Base-by-base conservation (phyloP, 1,140 invertebrate species). In the Phenacoccus solenopsis region DNA sequence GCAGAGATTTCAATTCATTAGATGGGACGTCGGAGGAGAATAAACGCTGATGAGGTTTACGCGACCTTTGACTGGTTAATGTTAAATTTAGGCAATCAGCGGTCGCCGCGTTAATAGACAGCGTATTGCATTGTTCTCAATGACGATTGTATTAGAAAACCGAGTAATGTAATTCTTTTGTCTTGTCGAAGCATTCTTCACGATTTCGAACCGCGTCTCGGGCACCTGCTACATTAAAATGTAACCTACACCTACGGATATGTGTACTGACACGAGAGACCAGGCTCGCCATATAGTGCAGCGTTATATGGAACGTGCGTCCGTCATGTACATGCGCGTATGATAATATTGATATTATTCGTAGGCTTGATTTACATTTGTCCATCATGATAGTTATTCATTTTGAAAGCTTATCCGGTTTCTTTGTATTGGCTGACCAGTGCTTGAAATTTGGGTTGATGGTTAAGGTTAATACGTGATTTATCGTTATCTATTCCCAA, bases 361-460 rank as follows among this genome's bases (percentile, higher is more conserved):
- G 38, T 49, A 49, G 38, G 38, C 38, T 49, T 49, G 38, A 49
- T 49, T 49, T 49, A 49, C 38, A 49, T 49, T 49, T 49, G 38
- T 49, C 38, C 38, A 49, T 49, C 38, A 49, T 49, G 38, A 49
- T 49, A 49, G 13, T n/a, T 49, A 49, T 49, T 49, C 38, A 49
- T 49, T 49, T 49, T 49, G 38, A 49, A 49, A 49, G 38, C 38
- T 49, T 49, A 49, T 49, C 38, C 38, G 38, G 38, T 49, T 49
- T 49, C 38, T 49, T 49, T 49, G 38, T 49, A 49, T 49, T 49
- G 16, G 38, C 38, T 49, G 38, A 49, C 38, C 38, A 49, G 13
- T 49, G 30, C 30, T 32, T 32, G 38, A 49, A 49, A 49, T 49
- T 49, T 49, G 38, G 38, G 38, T 49, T 49, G 38, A 49, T 49